Base-by-base conservation (phyloP, 2,113 vertebrate genomes). In the Parus major region DNA sequence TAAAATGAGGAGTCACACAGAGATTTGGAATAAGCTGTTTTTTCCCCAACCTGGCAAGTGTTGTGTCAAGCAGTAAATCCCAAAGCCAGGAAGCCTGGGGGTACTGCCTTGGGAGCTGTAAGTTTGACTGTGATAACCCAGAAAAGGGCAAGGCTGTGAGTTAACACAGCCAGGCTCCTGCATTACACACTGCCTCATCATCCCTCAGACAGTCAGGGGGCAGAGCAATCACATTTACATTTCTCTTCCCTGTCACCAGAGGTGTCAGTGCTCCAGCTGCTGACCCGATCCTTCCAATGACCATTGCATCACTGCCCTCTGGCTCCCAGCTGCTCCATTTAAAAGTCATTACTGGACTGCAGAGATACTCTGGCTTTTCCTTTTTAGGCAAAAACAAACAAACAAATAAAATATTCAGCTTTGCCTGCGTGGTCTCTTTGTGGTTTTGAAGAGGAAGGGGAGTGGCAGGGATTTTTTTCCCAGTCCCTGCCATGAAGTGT, bases 311-410 rank as follows among this genome's bases (percentile, higher is more conserved):
- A 47, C 69, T 68, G 76, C 52, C 39, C 80, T 83, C 86, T 59
- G 83, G 42, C 59, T 94, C 80, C 78, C 84, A 65, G 73, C 85
- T 85, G 65, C 71, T 80, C 41, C 11, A 0, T 3, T 39, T n/a
- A 70, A 73, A 96, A 95, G 15, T 35, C 68, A 60, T 83, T 78
- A 44, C 21, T 71, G 88, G 82, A 24, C 75, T 59, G 75, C 71
- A 68, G 75, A 76, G 92, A 63, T 47, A 13, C 28, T 73, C 59
- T 86, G n/a, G 8, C 33, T 91, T 90, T 64, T 91, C 85, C 90
- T 90, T 97, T 90, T 96, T 90, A 90, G 60, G 60, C 78, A 68
- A 71, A 93, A 92, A 21, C 86, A 93, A 96, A 88, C 75, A 95
- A 97, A 92, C 56, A 96, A 97, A 95, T 60, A 71, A 75, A 80